Evolutionary conservation across 1,140 invertebrate genomes (phyloP).

Genomic region (Elymnias hypermnestra): DNA sequence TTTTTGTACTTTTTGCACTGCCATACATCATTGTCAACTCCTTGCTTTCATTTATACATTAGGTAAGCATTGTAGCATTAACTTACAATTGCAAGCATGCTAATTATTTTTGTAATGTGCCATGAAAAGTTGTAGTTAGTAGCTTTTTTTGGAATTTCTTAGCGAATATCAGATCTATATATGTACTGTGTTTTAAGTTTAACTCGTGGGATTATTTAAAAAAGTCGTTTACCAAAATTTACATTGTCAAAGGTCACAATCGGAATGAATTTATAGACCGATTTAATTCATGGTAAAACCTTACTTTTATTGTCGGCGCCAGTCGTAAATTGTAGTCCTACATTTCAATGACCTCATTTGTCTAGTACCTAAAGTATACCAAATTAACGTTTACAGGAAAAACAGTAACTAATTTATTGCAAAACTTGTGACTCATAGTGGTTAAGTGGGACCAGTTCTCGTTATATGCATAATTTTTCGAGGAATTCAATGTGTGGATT

Average conservation of each 20-base stretch:
- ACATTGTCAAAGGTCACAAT: not conserved
- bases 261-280: not conserved
- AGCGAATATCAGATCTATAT: too few relatives aligned
- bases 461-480: constrained; percentile 50
- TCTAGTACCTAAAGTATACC: not conserved
- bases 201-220: too few relatives aligned
- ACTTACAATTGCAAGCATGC: too few relatives aligned
- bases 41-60: too few relatives aligned
- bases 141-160: too few relatives aligned
- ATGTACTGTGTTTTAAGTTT: too few relatives aligned
- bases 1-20: too few relatives aligned
- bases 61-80: too few relatives aligned
- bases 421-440: constrained; percentile 35
- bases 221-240: not conserved
- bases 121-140: too few relatives aligned
- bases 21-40: too few relatives aligned
- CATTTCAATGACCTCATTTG: constrained; percentile 1
- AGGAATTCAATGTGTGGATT: constrained; percentile 28
- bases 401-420: not conserved
- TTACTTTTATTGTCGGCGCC: constrained; percentile 1
- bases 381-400: constrained; percentile 5
- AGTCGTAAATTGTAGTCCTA: not conserved
- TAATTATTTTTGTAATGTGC: too few relatives aligned
- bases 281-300: not conserved
- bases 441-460: constrained; percentile 44